Base-by-base conservation (phyloP, 2,113 vertebrate genomes). In the Salvator merianae region DNA sequence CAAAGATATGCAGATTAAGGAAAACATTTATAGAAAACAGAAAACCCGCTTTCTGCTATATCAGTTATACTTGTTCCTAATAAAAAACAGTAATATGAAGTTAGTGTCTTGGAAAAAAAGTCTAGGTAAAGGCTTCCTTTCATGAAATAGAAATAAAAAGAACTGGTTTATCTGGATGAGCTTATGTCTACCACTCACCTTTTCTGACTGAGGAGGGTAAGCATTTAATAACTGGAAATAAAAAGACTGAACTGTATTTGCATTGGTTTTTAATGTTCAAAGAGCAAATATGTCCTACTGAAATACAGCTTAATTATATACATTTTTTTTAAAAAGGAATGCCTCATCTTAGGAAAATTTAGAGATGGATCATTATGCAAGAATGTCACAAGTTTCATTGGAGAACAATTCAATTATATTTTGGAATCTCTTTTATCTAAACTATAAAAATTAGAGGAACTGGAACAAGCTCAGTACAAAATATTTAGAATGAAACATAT, bases 211-310 rank as follows among this genome's bases (percentile, higher is more conserved):
- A 34, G 81, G 70, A 71, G 77, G 5, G 83, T 84, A 90, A 85
- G 16, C 10, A 13, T 20, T 87, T 88, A 77, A 86, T 81, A 78
- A 40, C 79, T 81, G 59, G 82, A 74, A 93, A 77, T 82, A 85
- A 55, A 93, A 91, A 53, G 73, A 79, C 77, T 32, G 80, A 50
- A 84, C 84, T 84, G 83, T 79, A 82, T 86, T 43, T 77, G 81
- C 79, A 92, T 89, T 84, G 87, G 43, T 68, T 77, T 88, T 66
- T 74, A 91, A 13, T 68, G 30, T 78, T 90, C 85, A 16, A 66
- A 87, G 92, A 94, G 91, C 82, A 93, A 88, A 87, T 50, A 82
- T 73, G 66, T 88, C 89, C 82, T 50, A 16, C 22, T 76, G 38
- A 63, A 78, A 36, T 77, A 62, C 24, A 50, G 26, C 34, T 77